Evolutionary conservation across 2,888 invertebrate species (phyloP), one percentile per base, ranked within the genome.

Genomic region (Eremobia ochroleuca): DNA sequence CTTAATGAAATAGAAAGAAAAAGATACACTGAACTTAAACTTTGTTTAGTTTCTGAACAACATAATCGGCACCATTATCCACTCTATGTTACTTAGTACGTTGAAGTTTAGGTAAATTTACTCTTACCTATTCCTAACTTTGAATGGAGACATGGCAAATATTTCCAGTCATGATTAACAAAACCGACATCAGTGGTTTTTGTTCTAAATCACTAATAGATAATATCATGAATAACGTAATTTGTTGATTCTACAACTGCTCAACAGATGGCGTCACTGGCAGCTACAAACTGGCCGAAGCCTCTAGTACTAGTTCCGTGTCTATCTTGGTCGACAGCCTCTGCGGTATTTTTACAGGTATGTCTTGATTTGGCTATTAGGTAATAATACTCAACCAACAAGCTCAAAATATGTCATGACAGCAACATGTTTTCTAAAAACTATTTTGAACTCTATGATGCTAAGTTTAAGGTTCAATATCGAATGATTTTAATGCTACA

Each of bases 321-420:
- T 92, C 97, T 99, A 52, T 99, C 99, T 0, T 99, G 99, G 99
- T 99, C 99, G 4, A 99, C 99, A 15, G 99, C 99, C 18, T 98
- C 99, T 1, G 98, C 98, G 68, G 99, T 99, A 65, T 99, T 99
- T 94, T 99, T 99, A 64, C 98, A 98, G 97, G 98, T 98, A 96
- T 55, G 1, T 21, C 15, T 40, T 31, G 21, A n/a, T 25, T 79
- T 28, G 21, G n/a, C 18, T 49, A 25, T 1, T 28, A 43, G 43
- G 46, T 18, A 43, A 18, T 46, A 46, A 46, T 18, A 46, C 46
- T 46, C 5, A 43, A 15, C 8, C 15, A 37, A 28, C 34, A 59
- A 4, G 6, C 25, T 67, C 4, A 59, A 28, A 62, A 59, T 46
- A 43, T 43, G n/a, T 46, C 21, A 28, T 8, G 46, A 28, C 11